Evolutionary conservation across 2,797 vertebrate genomes (phyloP), one percentile per base, ranked within the genome.

Genomic region (Spondyliosoma cantharus): DNA sequence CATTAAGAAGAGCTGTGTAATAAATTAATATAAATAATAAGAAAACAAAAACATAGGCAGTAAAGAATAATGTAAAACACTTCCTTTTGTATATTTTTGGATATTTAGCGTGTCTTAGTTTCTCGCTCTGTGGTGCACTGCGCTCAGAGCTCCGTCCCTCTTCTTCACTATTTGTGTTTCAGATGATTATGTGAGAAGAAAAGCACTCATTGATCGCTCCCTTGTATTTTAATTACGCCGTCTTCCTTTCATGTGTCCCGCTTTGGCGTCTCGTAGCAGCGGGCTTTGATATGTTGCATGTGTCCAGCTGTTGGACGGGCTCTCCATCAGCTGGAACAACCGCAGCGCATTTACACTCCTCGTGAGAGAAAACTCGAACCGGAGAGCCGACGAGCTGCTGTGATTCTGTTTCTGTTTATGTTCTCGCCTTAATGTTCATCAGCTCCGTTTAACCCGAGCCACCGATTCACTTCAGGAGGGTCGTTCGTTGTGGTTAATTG

Each of bases 401-500:
- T 25, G 43, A 46, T 42, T 8, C n/a, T 58, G 45, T 48, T 42
- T 27, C 57, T 15, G 29, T 48, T 48, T 45, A 1, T 57, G 52
- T 45, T 45, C 19, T 32, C n/a, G 20, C 37, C 12, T 58, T 62
- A 25, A 53, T 15, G 17, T 60, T 24, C 20, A n/a, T 45, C 24
- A 52, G 52, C 16, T 25, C 32, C 20, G 42, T 66, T 58, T 62
- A 19, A 46, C 43, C 32, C 27, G 1, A 25, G 43, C 43, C 12
- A 13, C 52, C 9, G 42, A 64, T 64, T 7, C 20, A 45, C 43
- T 62, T 57, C 27, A 0, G 59, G 52, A 46, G 17, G 13, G 1
- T 20, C 32, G 9, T 24, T 63, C 57, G 83, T 66, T 61, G 54
- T 2, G 0, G 60, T 14, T 64, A 75, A 62, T 76, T 70, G 20